phyloP scores from a whole-genome alignment of 2,888 invertebrate species.

The Tetramorium bicarinatum region DNA sequence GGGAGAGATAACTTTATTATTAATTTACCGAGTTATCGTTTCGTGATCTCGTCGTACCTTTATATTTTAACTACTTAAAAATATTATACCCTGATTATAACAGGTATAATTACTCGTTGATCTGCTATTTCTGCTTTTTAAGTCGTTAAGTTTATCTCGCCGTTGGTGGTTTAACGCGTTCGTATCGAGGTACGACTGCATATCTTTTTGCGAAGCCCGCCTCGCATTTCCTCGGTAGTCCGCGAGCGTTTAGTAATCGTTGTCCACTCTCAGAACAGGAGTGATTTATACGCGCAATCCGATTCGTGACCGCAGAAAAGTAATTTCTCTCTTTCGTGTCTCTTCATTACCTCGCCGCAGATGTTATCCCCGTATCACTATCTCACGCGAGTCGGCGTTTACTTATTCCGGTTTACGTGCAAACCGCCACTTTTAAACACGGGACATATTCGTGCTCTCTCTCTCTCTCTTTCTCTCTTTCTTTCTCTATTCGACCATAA shows the following conservation, averaged over 20 bases:
- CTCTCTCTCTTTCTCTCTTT: not conserved
- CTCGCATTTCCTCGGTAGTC: not conserved
- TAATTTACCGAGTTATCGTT: conserved; percentile 16
- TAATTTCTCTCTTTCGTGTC: conserved; percentile 44
- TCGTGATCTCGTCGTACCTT: not conserved
- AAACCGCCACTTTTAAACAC: conserved; percentile 21
- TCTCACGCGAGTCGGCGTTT: conserved; percentile 52
- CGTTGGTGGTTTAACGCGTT: not conserved
- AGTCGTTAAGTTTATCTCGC: not conserved
- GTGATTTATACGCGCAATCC: conserved; percentile 36
- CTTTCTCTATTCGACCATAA: conserved; percentile 48
- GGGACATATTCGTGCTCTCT: conserved; percentile 32
- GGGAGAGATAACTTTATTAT: conserved; percentile 12
- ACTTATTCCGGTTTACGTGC: conserved; percentile 54
- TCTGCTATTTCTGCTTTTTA: conserved; percentile 5
- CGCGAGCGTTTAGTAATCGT: not conserved
- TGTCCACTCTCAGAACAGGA: conserved; percentile 9
- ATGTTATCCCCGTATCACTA: conserved; percentile 26
- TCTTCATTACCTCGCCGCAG: conserved; percentile 36
- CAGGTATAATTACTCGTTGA: not conserved
- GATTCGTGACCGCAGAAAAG: conserved; percentile 43
- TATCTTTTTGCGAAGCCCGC: not conserved
- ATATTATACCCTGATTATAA: conserved; percentile 7
- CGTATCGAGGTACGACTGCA: not conserved
- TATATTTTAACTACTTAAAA: not conserved